Conservation (phyloP, 53 echinoderm and acorn worm species). For the Echinarachnius parma region DNA sequence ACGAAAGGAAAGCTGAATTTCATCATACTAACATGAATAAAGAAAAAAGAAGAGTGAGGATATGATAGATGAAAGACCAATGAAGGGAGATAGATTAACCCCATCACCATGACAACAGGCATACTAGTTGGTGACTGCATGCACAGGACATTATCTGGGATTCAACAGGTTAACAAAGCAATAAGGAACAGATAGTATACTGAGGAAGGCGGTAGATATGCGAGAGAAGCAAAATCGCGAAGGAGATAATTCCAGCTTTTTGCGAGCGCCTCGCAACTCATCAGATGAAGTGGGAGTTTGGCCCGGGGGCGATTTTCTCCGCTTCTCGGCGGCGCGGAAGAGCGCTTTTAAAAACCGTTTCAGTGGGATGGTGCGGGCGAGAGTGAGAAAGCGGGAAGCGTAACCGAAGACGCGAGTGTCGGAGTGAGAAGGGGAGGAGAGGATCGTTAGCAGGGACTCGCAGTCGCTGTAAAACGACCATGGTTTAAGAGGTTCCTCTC, state of each 20-base stretch:
- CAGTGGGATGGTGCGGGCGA: neutral
- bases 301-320: slow-evolving; percentile 46
- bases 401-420: slow-evolving; percentile 31
- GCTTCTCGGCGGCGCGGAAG: no score
- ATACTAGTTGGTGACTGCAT: no score
- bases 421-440: slow-evolving; percentile 32
- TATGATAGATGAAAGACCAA: no score
- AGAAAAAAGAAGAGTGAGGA: no score
- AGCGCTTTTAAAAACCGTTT: slow-evolving; percentile 26
- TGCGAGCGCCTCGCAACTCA: slow-evolving; percentile 43
- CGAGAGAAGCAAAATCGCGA: slow-evolving; percentile 1
- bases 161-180: no score
- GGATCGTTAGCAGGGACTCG: slow-evolving; percentile 19
- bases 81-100: no score
- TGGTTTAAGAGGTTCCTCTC: no score
- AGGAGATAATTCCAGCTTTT: slow-evolving; percentile 46
- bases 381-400: slow-evolving; percentile 23
- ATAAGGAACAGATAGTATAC: slow-evolving; percentile 1
- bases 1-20: no score
- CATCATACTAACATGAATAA: no score
- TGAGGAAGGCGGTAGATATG: neutral
- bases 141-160: no score
- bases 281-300: slow-evolving; percentile 48
- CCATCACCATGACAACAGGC: no score
- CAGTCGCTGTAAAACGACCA: slow-evolving; percentile 36